Evolutionary conservation across 2,888 invertebrate genomes (phyloP), one percentile per base, ranked within the genome.

Genomic region (Lordiphosa andalusiaca): DNA sequence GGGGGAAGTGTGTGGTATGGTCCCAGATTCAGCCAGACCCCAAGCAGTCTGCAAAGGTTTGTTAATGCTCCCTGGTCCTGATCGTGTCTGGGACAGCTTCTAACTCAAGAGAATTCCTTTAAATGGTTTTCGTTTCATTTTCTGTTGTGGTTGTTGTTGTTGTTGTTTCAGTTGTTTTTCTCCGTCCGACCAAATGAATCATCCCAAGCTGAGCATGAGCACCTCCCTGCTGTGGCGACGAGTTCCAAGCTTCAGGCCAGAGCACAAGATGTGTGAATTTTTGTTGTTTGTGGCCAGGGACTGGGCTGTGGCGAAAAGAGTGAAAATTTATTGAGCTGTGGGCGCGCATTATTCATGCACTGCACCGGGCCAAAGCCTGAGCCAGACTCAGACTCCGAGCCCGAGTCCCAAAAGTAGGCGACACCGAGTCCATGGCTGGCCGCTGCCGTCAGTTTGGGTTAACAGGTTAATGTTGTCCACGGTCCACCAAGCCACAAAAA

Each of bases 321-420:
- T 86, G 85, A 81, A 87, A 86, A 88, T 88, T 88, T 88, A 88
- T 88, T 86, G 82, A 87, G 85, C 86, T 85, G 84, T 82, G 85
- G 88, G 88, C 83, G 85, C 85, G 80, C 88, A 88, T 87, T 88
- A 88, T 87, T 87, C 87, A 87, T 87, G 87, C 83, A 56, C 73
- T 78, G 75, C 64, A 73, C 61, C 60, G 56, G 44, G 54, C 60
- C 53, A 54, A 51, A 16, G 51, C 21, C 53, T 33, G 53, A 16
- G 51, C 21, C 53, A 37, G 37, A 12, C 13, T 54, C 51, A 35
- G 54, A 36, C 30, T 40, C 48, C 47, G 54, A 39, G 57, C 25
- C 39, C 60, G 19, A 55, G 49, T 60, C 60, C 69, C 64, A 75
- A 78, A 82, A 75, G 80, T 78, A 77, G 76, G 76, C 76, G 82